Base-by-base conservation (phyloP, 2,797 vertebrate species). In the Harpagifer antarcticus region DNA sequence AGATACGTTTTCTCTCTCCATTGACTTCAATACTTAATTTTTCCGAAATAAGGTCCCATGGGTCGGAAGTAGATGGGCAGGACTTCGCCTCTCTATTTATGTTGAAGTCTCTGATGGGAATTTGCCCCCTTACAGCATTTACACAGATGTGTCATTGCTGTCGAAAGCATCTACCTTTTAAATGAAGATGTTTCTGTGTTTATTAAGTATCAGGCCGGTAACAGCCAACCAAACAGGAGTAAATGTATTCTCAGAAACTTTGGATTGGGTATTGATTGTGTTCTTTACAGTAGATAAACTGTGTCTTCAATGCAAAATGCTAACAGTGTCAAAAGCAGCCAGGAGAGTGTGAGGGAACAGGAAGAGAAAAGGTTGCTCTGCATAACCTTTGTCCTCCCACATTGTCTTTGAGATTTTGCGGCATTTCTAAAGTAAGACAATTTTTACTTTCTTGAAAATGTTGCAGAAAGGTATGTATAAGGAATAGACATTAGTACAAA, bases 211-310 rank as follows among this genome's bases (percentile, higher is more conserved):
- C 59, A 31, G 17, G 47, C 14, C 50, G 17, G 17, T 45, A 53
- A 68, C 61, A 72, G 19, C 9, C 19, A 55, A 78, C n/a, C 33
- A 54, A 60, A 69, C 33, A 9, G 68, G 50, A 71, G 44, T 42
- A 68, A 78, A 79, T 47, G 27, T 42, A 52, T 64, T 78, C 72
- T 63, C 53, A 69, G 20, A 74, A 43, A 68, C 53, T 82, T 82
- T 77, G 79, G 56, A 76, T 69, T 74, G 63, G 76, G 37, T 82
- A 86, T 84, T 85, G 68, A 84, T 89, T 83, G 78, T 2, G 65
- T 79, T 78, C 43, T 86, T 78, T 69, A 78, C 49, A 72, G 71
- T 79, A 79, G 72, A 84, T 78, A 81, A 81, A 83, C 59, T 15
- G 12, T 72, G 69, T 59, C 54, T 72, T 56, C 33, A 37, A 37